Evolutionary conservation across 2,888 invertebrate genomes (phyloP).

Genomic region (Cordylochernes scorpioides): DNA sequence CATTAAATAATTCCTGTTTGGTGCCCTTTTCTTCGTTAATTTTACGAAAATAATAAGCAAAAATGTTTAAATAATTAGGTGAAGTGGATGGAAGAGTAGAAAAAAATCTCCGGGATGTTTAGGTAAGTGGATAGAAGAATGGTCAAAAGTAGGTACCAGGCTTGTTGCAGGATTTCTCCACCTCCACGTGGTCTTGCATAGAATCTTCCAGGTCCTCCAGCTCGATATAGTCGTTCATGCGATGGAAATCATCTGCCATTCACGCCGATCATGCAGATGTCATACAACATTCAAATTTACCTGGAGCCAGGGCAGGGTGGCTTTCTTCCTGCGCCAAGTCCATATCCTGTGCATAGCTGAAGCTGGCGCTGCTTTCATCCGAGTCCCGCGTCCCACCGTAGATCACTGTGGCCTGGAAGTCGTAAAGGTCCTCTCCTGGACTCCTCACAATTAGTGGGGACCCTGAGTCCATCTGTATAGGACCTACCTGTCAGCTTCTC

Average conservation of each 20-base stretch:
- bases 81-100: too few species aligned
- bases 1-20: too few species aligned
- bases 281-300: constrained; percentile 3
- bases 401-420: constrained; percentile 58
- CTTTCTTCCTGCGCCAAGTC: constrained; percentile 18
- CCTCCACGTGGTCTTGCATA: too few species aligned
- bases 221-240: constrained; percentile 20
- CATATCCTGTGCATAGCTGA: constrained; percentile 15
- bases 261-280: neutral
- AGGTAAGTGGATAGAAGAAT: too few species aligned
- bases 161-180: too few species aligned
- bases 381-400: constrained; percentile 32
- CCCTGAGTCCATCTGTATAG: too few species aligned
- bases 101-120: too few species aligned
- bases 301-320: constrained; percentile 9
- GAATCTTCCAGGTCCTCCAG: constrained; percentile 24
- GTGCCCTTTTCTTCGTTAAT: too few species aligned
- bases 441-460: too few species aligned
- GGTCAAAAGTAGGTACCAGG: too few species aligned
- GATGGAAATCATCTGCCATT: constrained; percentile 15
- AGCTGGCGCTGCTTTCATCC: constrained; percentile 23
- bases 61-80: too few species aligned
- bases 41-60: too few species aligned
- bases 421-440: constrained; percentile 67
- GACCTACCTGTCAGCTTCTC: constrained; percentile 38